Base-by-base conservation (phyloP, 2,888 invertebrate genomes). In the Glaucopsyche alexis region DNA sequence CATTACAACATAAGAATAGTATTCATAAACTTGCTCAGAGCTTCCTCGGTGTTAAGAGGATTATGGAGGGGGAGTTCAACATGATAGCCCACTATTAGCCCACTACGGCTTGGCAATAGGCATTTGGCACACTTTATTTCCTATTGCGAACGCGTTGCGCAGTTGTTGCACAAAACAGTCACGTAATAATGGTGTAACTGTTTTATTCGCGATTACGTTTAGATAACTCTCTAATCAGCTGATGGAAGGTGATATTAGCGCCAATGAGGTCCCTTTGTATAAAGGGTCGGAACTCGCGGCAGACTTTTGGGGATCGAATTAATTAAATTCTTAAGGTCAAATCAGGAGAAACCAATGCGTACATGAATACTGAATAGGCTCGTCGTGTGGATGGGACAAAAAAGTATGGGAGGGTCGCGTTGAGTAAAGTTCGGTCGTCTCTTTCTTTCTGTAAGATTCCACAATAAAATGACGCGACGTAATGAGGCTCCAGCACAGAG, bases 111-210 rank as follows among this genome's bases (percentile, higher is more conserved):
- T 47, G 29, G 29, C 47, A 69, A 47, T 14, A 29, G 5, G n/a
- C 14, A 47, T 38, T 69, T 19, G 7, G 69, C 49, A 69, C 19
- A 66, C 8, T 45, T 19, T 49, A 19, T 13, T 69, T 29, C 69
- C 69, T 69, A 69, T 69, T 69, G 69, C 47, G 19, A 49, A 3
- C n/a, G 14, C 7, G 69, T 69, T 69, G 29, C 69, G 49, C 29
- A 0, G 45, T 8, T 16, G 11, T 67, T 42, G 16, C 45, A 19
- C 11, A 67, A 45, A 38, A 13, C 42, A 45, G 9, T 67, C 16
- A 16, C 67, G 42, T 67, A 67, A 67, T 11, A 13, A 3, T 66
- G 66, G n/a, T 42, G 66, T 42, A 66, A 66, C 65, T 29, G 19
- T 55, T 52, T 52, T 52, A 52, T 16, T 55, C 16, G 16, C 60